Evolutionary conservation across 2,113 vertebrate species (phyloP), one percentile per base, ranked within the genome.

Genomic region (Notiomystis cincta): DNA sequence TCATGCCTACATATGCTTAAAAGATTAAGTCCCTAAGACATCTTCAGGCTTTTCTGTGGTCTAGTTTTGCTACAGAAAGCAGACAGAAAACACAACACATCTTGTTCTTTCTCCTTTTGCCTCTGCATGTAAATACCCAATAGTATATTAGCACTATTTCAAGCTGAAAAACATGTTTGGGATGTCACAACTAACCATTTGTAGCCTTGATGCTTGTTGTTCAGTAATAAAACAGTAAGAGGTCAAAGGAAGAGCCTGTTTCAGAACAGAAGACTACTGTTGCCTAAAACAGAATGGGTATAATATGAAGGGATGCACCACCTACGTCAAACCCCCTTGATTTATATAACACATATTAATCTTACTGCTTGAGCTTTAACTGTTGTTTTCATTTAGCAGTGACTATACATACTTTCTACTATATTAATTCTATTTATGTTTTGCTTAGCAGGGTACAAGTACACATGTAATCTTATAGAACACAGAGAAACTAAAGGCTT

Each of bases 261-360:
- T 62, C 64, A 78, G 42, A 87, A 81, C 17, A 72, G 51, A 88
- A 70, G 16, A 64, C 44, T 56, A 75, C 25, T 42, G 21, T 2
- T 33, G 10, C 8, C 9, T 27, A 64, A 80, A 81, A n/a, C 20
- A 90, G 38, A 80, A 73, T 4, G 42, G 19, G 17, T 35, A 7
- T 27, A 79, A 79, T n/a, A 60, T 4, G 4, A 82, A 71, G 16
- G 18, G 33, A 51, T 40, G 19, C 30, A 31, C 21, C 33, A 81
- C 9, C 18, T 15, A 79, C 0, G 0, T 30, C 25, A 92, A 64
- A 62, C 0, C 15, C 21, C 14, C 35, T 30, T 24, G 21, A 72
- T 65, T 93, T 65, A 81, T 37, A 13, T 30, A 72, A 83, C 8
- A 42, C 31, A 8, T 12, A 38, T 40, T 87, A 27, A 86, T 50